These are phyloP conservation scores for Mixornis gularis DNA, from an alignment of 2,113 vertebrate species.

Conservation along the genomic window DNA sequence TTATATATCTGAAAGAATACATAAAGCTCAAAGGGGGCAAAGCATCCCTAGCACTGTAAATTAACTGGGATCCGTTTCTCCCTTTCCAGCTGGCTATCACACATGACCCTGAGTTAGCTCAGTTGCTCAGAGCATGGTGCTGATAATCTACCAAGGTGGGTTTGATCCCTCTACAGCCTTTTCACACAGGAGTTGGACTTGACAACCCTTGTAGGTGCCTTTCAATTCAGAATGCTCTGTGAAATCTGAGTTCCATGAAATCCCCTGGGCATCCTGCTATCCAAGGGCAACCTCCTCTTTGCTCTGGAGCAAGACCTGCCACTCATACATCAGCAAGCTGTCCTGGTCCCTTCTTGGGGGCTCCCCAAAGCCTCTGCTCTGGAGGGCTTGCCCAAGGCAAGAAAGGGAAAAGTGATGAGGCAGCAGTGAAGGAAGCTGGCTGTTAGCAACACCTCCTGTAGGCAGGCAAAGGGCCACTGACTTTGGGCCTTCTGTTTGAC, in stretches of 20 bases:
- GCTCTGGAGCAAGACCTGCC: neutral
- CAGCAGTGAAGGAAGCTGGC: neutral
- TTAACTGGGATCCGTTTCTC: neutral
- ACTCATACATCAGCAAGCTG: accelerated
- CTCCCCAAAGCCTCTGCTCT: neutral
- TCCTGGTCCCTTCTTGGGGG: neutral
- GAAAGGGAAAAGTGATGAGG: neutral
- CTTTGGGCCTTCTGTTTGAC: neutral
- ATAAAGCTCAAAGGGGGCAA: neutral
- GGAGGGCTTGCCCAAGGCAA: neutral
- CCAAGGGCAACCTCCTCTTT: neutral
- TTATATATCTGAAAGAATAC: neutral
- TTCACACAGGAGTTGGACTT: neutral
- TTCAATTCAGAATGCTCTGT: neutral
- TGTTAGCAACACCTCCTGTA: neutral
- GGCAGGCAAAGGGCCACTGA: neutral
- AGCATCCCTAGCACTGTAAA: neutral
- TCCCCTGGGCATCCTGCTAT: neutral
- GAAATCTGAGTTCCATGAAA: neutral
- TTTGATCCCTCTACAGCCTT: neutral
- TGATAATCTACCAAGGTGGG: neutral
- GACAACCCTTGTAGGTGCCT: neutral
- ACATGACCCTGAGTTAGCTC: neutral
- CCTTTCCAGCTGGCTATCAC: neutral
- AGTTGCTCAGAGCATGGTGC: neutral